Conservation (phyloP, 2,113 vertebrate genomes). For the Dipodomys stephensi region DNA sequence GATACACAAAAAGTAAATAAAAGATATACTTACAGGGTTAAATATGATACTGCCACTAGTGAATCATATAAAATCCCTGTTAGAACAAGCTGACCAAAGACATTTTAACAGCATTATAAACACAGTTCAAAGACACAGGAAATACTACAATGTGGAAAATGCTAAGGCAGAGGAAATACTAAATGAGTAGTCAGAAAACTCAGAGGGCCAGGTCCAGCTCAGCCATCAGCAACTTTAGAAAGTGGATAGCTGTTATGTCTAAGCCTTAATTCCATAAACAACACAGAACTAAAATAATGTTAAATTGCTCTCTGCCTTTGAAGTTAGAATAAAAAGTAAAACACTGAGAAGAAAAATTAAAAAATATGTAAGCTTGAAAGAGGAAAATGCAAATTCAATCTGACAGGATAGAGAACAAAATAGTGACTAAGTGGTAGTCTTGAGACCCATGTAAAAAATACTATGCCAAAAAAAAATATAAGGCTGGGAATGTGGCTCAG, state of each 20-base stretch:
- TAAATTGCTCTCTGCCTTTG: background rate
- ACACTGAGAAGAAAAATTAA: background rate
- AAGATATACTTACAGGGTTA: background rate
- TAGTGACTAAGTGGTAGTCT: background rate
- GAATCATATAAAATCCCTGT: background rate
- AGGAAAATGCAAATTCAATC: background rate
- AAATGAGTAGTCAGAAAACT: background rate
- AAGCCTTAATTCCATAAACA: background rate
- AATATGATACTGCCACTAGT: background rate
- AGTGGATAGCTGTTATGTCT: background rate
- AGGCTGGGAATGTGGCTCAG: too few relatives aligned
- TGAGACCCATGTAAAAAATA: slow-evolving; percentile 28
- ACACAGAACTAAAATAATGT: background rate
- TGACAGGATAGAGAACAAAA: slow-evolving; percentile 34
- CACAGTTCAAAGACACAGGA: background rate
- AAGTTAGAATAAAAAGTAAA: slow-evolving; percentile 2
- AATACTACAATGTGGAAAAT: background rate
- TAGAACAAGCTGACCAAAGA: background rate
- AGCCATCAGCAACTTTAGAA: background rate
- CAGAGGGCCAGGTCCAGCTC: background rate
- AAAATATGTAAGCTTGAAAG: background rate
- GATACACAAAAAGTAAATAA: background rate
- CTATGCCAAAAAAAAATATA: background rate
- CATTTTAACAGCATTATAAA: background rate
- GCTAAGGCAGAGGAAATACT: background rate